Base-by-base conservation (phyloP, 2,113 vertebrate genomes). In the Polypterus bichir region DNA sequence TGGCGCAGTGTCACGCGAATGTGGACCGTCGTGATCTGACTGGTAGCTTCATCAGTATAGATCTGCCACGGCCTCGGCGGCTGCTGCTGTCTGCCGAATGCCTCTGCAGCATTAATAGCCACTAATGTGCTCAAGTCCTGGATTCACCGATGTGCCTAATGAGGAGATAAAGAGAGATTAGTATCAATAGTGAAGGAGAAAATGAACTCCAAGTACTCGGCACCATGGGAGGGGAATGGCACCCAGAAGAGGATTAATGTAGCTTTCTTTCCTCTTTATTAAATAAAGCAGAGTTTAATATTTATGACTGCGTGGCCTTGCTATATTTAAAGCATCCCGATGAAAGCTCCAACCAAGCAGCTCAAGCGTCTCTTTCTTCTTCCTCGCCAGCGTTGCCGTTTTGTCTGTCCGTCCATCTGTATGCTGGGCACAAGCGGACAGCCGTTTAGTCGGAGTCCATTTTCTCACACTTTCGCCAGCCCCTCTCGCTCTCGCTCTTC, bases 141-240 rank as follows among this genome's bases (percentile, higher is more conserved):
- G 27, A 45, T 27, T 27, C 4, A 27, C 10, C 10, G 44, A 9
- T 11, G 27, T 47, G 11, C 47, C 48, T 11, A 45, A 52, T 52
- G 49, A 54, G 44, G 44, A 52, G 60, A 62, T 54, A 62, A 62
- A 49, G 60, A n/a, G 51, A 62, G 60, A 62, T 54, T 46, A 53
- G 60, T 62, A 61, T 51, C 60, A 49, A 53, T 46, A 46, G 9
- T n/a, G 51, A 54, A 46, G 48, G 48, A 52, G 60, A 61, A n/a
- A 52, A 47, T 52, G 60, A 54, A 46, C 49, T 44, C 49, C 7
- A 6, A 62, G 27, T 5, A 44, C 44, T 46, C 7, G 6, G 46
- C 48, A 53, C 52, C 60, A 62, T 10, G n/a, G 9, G 60, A 54
- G 51, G 49, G 51, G 49, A 45, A 45, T 6, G 51, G 49, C 3